Base-by-base conservation (phyloP, 2,797 vertebrate genomes). In the Crocidura indochinensis region DNA sequence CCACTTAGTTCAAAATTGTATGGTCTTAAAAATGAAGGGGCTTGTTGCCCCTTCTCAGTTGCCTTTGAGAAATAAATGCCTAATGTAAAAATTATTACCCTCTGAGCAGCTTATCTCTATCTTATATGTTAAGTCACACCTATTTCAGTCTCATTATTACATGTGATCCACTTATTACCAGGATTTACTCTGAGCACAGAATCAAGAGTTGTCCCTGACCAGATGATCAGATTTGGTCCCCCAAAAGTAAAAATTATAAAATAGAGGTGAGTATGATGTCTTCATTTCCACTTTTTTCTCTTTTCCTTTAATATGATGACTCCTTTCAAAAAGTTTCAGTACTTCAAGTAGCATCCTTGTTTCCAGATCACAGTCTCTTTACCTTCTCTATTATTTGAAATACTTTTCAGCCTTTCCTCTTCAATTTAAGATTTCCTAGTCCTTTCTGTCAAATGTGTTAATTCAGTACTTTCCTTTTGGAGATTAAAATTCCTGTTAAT, bases 21-120 rank as follows among this genome's bases (percentile, higher is more conserved):
- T 77, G 38, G 10, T 44, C 56, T 31, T 91, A 38, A 92, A 92
- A 82, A 79, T 20, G 8, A 51, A 84, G 17, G 31, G 20, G 8
- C 4, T 84, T 84, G 11, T 38, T 78, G n/a, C n/a, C n/a, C n/a
- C n/a, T 91, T 88, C 24, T 88, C 26, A 27, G 24, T 51, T 31
- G 51, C 26, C 60, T 93, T 64, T 90, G 80, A 87, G 67, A 68
- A 72, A 51, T 38, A 10, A 64, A 77, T 44, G 14, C 17, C 7
- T 79, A 20, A 67, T 31, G 75, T 77, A 12, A 77, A 91, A 46
- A 80, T 53, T 26, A 8, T 49, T 44, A 64, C 64, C 19, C 5
- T 0, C 1, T 75, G 75, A 46, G 64, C 4, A 49, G 24, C 27
- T 90, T 68, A 53, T 78, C 29, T 86, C 27, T 68, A 15, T 80